Conservation (phyloP, 2,797 vertebrate species). For the Sebastes itinus region DNA sequence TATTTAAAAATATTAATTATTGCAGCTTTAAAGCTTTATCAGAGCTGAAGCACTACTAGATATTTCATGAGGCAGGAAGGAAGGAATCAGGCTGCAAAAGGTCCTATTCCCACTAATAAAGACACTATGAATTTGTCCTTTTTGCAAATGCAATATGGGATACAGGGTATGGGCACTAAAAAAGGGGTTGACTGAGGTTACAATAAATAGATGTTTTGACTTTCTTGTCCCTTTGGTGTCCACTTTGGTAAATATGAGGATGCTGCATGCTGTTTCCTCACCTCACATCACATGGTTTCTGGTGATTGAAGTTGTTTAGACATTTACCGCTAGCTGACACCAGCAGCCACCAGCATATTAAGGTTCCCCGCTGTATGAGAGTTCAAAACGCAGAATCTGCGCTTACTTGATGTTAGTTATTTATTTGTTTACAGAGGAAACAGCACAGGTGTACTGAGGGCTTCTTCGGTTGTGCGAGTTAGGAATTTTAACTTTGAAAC, state of each 20-base stretch:
- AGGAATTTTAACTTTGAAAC: constrained; percentile 46
- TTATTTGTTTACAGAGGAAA: constrained; percentile 15
- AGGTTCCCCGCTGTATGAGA: not conserved
- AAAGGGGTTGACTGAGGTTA: not conserved
- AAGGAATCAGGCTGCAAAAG: not conserved
- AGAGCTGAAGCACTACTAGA: not conserved
- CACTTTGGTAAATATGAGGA: not conserved
- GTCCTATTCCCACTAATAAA: not conserved
- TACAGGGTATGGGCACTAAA: not conserved
- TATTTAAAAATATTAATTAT: not conserved
- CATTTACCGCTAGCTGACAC: not conserved
- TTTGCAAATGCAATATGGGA: not conserved
- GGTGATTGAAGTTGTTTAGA: not conserved
- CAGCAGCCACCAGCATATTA: not conserved
- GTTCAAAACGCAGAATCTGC: not conserved
- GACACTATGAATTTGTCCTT: not conserved
- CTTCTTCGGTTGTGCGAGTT: constrained; percentile 8
- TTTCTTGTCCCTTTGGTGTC: not conserved
- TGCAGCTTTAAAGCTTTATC: not conserved
- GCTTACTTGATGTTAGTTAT: constrained; percentile 2
- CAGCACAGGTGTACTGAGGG: constrained; percentile 36
- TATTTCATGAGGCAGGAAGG: not conserved
- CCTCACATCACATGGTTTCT: not conserved
- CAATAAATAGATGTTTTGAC: not conserved
- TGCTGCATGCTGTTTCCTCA: constrained; percentile 4